Evolutionary conservation across 1,140 invertebrate genomes (phyloP).

Genomic region (Mactra quadrangularis): DNA sequence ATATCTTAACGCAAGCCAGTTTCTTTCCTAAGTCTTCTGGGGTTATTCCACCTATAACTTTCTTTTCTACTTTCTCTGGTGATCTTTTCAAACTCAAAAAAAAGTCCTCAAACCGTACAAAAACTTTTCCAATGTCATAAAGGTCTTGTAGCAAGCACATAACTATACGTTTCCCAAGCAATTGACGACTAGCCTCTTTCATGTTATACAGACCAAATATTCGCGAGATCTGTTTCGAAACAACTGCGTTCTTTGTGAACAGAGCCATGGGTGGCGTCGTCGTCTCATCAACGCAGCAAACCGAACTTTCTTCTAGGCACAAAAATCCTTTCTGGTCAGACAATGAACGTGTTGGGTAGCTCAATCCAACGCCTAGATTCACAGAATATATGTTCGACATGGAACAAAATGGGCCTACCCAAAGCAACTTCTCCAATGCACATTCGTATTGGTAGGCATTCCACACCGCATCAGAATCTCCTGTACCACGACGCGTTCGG

Average conservation of each 20-base stretch:
- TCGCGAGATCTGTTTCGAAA: neutral
- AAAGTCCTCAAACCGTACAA: too few relatives aligned
- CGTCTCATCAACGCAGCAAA: neutral
- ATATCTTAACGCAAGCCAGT: too few relatives aligned
- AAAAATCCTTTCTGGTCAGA: too few relatives aligned
- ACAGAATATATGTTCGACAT: neutral
- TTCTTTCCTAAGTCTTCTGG: too few relatives aligned
- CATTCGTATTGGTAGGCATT: slow-evolving; percentile 3
- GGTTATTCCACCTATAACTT: too few relatives aligned
- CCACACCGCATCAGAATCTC: neutral
- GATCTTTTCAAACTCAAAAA: too few relatives aligned
- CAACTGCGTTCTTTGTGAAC: neutral
- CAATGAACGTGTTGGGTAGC: neutral
- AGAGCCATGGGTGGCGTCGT: neutral
- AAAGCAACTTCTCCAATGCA: slow-evolving; percentile 6
- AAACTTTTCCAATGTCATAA: slow-evolving; percentile 5
- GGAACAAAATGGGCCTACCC: neutral
- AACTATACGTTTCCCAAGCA: neutral
- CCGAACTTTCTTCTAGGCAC: neutral
- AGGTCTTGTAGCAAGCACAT: neutral
- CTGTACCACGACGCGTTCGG: neutral
- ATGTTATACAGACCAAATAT: neutral
- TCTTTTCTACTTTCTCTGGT: too few relatives aligned
- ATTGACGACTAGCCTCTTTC: neutral
- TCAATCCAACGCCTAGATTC: neutral